A percentile compares a stretch with the other conserved stretches of the same genome.
Conservation (phyloP, 1,140 invertebrate species). For the Neuroterus valhalla region DNA sequence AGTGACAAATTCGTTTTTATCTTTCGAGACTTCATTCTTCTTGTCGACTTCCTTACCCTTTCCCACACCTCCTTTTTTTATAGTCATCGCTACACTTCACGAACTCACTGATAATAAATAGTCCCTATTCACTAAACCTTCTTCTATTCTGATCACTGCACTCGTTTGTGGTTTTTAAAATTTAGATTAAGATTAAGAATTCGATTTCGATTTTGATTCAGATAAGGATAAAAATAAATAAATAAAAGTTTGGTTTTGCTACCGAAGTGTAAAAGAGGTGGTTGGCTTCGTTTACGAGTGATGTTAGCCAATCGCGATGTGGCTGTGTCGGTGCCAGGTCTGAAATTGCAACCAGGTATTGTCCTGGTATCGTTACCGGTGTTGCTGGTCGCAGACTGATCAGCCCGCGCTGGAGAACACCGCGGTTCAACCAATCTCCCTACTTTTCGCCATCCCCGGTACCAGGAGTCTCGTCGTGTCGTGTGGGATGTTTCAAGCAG, state of each 20-base stretch:
- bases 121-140: neutral
- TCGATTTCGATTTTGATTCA: neutral
- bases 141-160: neutral
- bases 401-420: slow-evolving; percentile 56
- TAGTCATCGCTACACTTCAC: slow-evolving; percentile 42
- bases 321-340: slow-evolving; percentile 42
- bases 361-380: slow-evolving; percentile 45
- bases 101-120: slow-evolving; percentile 19
- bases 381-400: slow-evolving; percentile 54
- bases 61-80: slow-evolving; percentile 43
- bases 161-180: neutral
- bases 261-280: neutral
- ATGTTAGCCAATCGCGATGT: neutral
- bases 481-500: slow-evolving; percentile 54
- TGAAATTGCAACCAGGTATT: slow-evolving; percentile 51
- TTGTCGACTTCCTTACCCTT: slow-evolving; percentile 42
- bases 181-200: neutral
- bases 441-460: slow-evolving; percentile 56
- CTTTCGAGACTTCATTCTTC: slow-evolving; percentile 46
- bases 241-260: neutral
- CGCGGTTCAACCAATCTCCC: slow-evolving; percentile 59
- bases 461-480: slow-evolving; percentile 37
- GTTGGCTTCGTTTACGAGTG: neutral
- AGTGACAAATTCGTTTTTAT: neutral
- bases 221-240: neutral